A percentile compares a stretch with the other conserved stretches of the same genome.
These are phyloP conservation scores for Ginglymostoma cirratum DNA, from an alignment of 2,113 vertebrate species.

Conservation along the genomic window DNA sequence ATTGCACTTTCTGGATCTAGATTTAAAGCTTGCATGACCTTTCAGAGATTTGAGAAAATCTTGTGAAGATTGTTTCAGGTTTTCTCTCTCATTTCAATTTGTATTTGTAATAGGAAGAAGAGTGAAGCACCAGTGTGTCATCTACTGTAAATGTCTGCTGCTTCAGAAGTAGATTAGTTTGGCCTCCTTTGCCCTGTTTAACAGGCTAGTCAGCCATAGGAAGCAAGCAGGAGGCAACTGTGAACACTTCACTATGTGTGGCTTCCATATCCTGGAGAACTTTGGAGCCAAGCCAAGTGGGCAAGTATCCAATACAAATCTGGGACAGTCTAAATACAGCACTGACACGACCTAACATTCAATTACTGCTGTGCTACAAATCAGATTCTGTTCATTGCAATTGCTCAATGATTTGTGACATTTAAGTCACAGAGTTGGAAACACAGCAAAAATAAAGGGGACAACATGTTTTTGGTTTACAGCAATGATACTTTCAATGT, in stretches of 20 bases:
- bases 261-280: conserved; percentile 48
- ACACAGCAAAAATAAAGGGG: background rate
- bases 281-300: conserved; percentile 47
- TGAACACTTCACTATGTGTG: conserved; percentile 46
- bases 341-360: conserved; percentile 44
- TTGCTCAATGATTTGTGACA: background rate
- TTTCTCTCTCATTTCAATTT: background rate
- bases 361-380: conserved; percentile 50
- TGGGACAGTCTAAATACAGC: conserved; percentile 49
- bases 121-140: background rate
- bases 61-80: background rate
- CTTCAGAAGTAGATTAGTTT: background rate
- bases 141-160: background rate
- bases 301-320: conserved; percentile 53
- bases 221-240: background rate
- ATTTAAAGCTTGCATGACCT: background rate
- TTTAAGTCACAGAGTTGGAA: background rate
- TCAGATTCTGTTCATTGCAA: background rate
- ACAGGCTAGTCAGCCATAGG: background rate
- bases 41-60: background rate
- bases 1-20: background rate
- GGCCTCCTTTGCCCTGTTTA: background rate
- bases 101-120: background rate
- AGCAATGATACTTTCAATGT: background rate
- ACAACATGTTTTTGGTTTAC: background rate